Evolutionary conservation across 2,113 vertebrate species (phyloP), one percentile per base, ranked within the genome.

Genomic region (Tetrao urogallus): DNA sequence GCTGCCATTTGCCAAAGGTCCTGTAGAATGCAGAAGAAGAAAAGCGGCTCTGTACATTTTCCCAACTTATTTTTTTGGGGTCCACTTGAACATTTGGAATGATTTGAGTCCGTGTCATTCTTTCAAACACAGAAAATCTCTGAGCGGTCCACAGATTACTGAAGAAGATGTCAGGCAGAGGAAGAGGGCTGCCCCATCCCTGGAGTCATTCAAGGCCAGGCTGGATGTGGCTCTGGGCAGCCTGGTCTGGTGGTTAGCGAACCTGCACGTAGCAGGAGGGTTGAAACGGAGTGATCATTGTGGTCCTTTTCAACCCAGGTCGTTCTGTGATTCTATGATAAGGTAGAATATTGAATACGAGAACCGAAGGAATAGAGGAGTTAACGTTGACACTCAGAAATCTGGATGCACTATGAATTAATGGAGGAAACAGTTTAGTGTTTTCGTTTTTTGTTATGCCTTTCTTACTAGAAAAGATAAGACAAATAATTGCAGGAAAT

Each of bases 91-190:
- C 15, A 18, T 61, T 48, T 66, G 9, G 57, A 81, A 27, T 47
- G 3, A 38, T 50, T 19, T 54, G 43, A 78, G 25, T 52, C 6
- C 0, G 0, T 42, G 5, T 36, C 4, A 8, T 73, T 77, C 42
- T 74, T 70, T 43, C 24, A 32, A 52, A 25, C 1, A 10, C 13
- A 4, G 0, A 0, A 18, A 27, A 42, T 60, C 50, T 85, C 14
- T 21, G 64, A 40, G 10, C 38, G 60, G 47, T 27, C 11, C 11
- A 67, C 60, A 71, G 42, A 20, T 63, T 10, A 30, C 36, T 85
- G 0, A 0, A 38, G 36, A 57, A 73, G 22, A 70, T 47, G 42
- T 93, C 19, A 75, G 25, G 52, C 74, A 61, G 43, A 71, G 57
- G 7, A 40, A 77, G 17, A 56, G 52, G 61, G 6, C 6, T 50